Base-by-base conservation (phyloP, 2,888 invertebrate species). In the Crocallis elinguaria region DNA sequence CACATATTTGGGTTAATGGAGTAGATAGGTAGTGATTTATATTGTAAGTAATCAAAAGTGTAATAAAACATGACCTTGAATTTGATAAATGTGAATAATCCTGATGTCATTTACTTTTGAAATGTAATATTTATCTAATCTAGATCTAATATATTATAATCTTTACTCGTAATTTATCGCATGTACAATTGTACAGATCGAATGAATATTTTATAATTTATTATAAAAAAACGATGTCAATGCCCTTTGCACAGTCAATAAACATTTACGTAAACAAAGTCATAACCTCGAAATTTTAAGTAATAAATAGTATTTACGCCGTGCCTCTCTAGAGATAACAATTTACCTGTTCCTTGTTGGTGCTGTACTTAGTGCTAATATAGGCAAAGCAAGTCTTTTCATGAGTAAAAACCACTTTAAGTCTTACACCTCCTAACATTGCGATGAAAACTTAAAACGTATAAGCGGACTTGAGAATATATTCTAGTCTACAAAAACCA, bases 311-410 rank as follows among this genome's bases (percentile, higher is more conserved):
- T n/a, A n/a, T n/a, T n/a, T n/a, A n/a, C n/a, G n/a, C n/a, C n/a
- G n/a, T n/a, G n/a, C n/a, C n/a, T n/a, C n/a, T 36, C 19, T 5
- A 25, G 5, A 12, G 12, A 12, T 5, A 23, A 6, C 0, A 12
- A n/a, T n/a, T n/a, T 74, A 87, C 89, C 79, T 88, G 86, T 66
- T 86, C 86, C 69, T 82, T 86, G 53, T 83, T 87, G 38, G 84
- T 77, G 56, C 83, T 84, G 77, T 89, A 88, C 77, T 88, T 88
- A 71, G 86, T 73, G 82, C 79, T 90, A 66, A 90, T 79, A 67
- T 88, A 89, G 0, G 84, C 88, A 66, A 90, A 90, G 67, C 90
- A 89, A 66, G 85, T 82, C 67, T 82, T 85, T 75, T 89, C 89
- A 57, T 84, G 84, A 16, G 81, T 82, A 66, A 75, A 83, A 17